Conservation (phyloP, 2,113 vertebrate species). For the Cinclus cinclus region DNA sequence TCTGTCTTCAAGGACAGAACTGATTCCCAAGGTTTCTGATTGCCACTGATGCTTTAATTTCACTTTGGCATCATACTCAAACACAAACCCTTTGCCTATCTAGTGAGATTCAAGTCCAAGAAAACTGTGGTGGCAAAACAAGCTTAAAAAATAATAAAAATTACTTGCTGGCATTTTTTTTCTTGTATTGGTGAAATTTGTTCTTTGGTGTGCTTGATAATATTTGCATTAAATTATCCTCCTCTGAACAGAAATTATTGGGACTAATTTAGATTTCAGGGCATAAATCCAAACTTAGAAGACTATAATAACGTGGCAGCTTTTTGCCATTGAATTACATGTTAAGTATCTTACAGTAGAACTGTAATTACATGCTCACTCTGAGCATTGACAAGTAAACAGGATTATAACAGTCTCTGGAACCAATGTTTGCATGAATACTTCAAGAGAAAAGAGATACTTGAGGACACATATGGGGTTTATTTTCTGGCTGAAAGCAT, state of each 20-base stretch:
- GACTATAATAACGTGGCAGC: constrained; percentile 21
- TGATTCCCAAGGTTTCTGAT: neutral
- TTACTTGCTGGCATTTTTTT: neutral
- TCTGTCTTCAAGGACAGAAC: neutral
- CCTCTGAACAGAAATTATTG: constrained; percentile 31
- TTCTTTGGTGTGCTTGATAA: constrained; percentile 4
- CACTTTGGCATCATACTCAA: neutral
- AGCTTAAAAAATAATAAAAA: neutral
- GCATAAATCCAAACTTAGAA: constrained; percentile 48
- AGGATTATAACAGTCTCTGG: constrained; percentile 59
- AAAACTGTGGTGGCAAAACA: neutral
- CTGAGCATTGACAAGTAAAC: constrained; percentile 60
- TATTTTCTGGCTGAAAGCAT: constrained; percentile 54
- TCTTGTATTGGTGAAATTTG: neutral
- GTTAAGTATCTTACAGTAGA: constrained; percentile 58
- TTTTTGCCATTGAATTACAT: constrained; percentile 58
- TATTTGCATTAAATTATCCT: constrained; percentile 41
- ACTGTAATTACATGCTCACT: constrained; percentile 65
- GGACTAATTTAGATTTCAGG: constrained; percentile 59
- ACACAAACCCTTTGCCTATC: neutral
- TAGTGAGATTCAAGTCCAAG: neutral
- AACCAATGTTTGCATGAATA: constrained; percentile 47
- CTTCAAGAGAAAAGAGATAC: constrained; percentile 46
- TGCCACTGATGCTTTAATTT: neutral
- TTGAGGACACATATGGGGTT: constrained; percentile 53